Base-by-base conservation (phyloP, 2,113 vertebrate genomes). In the Eretmochelys imbricata region DNA sequence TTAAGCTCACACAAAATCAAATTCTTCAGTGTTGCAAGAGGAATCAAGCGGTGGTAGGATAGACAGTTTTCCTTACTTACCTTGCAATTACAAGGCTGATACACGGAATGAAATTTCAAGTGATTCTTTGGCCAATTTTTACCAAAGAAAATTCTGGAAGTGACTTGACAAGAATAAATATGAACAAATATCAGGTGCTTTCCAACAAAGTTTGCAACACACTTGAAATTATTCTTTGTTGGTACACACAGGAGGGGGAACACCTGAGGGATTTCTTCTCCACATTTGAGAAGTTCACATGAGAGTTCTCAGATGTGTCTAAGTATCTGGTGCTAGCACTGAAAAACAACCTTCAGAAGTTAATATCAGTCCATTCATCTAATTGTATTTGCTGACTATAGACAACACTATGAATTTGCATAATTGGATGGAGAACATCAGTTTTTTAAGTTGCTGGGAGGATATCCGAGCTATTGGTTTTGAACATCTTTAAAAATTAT, bases 61-160 rank as follows among this genome's bases (percentile, higher is more conserved):
- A 62, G 88, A 83, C 87, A 96, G 89, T 88, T 94, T 88, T 82
- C 89, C 86, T 96, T 89, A 83, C 84, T 95, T 93, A 49, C 88
- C 92, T 82, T 89, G 79, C 69, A 96, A 85, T 88, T 89, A 90
- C 76, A 96, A 88, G 65, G 55, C 53, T 29, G 59, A 84, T 85
- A 83, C 50, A 80, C 10, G 90, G 80, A 97, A 88, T 87, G 84
- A 94, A 96, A 95, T 98, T 86, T 94, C 88, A 95, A 97, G 93
- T 91, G 85, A 89, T 46, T 19, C 90, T 69, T 85, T 91, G 27
- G 76, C 50, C 94, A 96, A 81, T 51, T 91, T 94, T 49, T 96
- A 35, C n/a, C 78, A 93, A 72, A 88, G 69, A 89, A 93, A 85
- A 89, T 90, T 94, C 91, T 85, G 82, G 90, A 94, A 88, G 94